These are phyloP conservation scores for Dynastes tityus DNA, from an alignment of 2,888 invertebrate species.

Conservation along the genomic window DNA sequence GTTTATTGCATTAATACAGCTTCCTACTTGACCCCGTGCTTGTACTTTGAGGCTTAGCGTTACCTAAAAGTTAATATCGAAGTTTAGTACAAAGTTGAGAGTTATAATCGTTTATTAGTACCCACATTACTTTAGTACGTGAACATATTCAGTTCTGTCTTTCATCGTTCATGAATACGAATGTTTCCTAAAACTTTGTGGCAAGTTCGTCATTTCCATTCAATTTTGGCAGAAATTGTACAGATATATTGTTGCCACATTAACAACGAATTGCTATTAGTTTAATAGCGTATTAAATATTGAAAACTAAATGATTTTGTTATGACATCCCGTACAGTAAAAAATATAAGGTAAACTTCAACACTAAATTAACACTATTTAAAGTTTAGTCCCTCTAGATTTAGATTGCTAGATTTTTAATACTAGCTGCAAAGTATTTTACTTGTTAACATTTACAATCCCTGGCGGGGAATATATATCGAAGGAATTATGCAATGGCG, in stretches of 20 bases:
- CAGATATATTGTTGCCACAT: not conserved
- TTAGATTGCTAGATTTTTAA: no score
- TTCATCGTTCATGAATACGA: not conserved
- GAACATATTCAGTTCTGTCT: not conserved
- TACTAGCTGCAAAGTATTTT: no score
- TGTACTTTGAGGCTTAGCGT: not conserved
- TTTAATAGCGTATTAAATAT: no score
- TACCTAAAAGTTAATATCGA: constrained; percentile 8
- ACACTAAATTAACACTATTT: no score
- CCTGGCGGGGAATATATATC: no score
- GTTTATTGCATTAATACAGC: constrained; percentile 4
- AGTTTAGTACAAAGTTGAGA: not conserved
- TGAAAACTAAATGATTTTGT: no score
- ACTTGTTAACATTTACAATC: no score
- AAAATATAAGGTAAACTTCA: no score
- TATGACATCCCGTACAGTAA: no score
- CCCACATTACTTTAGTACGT: not conserved
- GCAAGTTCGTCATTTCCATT: not conserved
- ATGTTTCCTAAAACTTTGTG: not conserved
- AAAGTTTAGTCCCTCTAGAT: no score
- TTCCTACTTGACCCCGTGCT: not conserved
- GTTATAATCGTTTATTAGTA: not conserved
- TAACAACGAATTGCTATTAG: no score
- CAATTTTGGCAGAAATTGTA: not conserved
- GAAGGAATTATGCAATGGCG: no score